These are phyloP conservation scores for Sphinx pinastri DNA, from an alignment of 2,888 invertebrate genomes.

Conservation along the genomic window DNA sequence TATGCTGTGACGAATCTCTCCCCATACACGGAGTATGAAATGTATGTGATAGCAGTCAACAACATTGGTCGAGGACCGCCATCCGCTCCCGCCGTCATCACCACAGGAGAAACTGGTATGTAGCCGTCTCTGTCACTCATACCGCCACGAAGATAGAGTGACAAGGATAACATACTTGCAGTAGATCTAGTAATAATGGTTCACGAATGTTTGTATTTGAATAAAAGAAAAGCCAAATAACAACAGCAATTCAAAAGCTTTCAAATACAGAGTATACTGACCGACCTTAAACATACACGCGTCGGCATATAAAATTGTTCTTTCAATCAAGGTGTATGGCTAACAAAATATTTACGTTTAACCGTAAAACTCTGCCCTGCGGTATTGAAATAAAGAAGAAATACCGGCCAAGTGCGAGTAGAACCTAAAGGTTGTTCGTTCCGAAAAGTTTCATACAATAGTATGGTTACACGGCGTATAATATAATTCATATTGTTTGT, in stretches of 20 bases:
- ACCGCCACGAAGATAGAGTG: background rate
- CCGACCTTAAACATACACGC: conserved; percentile 10
- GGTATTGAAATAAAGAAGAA: conserved; percentile 17
- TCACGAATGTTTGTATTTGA: background rate
- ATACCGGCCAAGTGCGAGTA: background rate
- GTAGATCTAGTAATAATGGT: background rate
- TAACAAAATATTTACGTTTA: conserved; percentile 23
- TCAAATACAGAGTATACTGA: background rate
- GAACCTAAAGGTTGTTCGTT: no score
- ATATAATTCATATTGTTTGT: no score
- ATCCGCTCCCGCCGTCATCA: conserved; percentile 94
- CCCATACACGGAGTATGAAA: conserved; percentile 98
- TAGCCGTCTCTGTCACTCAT: conserved; percentile 18
- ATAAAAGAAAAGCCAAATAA: background rate
- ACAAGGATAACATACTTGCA: conserved; percentile 12
- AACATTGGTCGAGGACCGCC: conserved; percentile 96
- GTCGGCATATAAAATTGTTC: conserved; percentile 23
- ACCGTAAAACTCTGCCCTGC: conserved; percentile 7
- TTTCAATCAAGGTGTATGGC: conserved; percentile 23
- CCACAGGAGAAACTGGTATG: conserved; percentile 98
- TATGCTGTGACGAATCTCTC: conserved; percentile 95
- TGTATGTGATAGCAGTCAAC: conserved; percentile 97
- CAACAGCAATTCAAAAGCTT: background rate
- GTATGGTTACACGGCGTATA: no score
- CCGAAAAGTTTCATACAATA: no score